A percentile compares a stretch with the other conserved stretches of the same genome.
These are phyloP conservation scores for Tenthredo notha DNA, from an alignment of 2,888 invertebrate species.

Conservation along the genomic window DNA sequence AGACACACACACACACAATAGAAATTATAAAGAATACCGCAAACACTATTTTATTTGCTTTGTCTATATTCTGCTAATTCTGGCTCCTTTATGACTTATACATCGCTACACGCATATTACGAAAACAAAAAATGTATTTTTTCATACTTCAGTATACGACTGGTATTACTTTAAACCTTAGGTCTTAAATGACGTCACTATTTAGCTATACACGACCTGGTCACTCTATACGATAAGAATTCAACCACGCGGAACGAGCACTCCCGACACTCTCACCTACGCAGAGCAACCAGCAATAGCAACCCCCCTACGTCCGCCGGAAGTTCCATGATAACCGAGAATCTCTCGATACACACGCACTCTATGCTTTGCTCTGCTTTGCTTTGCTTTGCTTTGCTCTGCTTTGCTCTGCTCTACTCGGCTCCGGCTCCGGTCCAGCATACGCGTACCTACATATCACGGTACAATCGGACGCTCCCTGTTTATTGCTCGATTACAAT, in stretches of 20 bases:
- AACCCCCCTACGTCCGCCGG: slow-evolving; percentile 77
- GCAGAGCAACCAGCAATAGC: slow-evolving; percentile 63
- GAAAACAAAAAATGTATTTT: neutral
- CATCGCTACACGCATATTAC: neutral
- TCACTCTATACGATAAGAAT: slow-evolving; percentile 43
- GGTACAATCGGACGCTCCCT: slow-evolving; percentile 42
- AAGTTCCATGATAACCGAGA: slow-evolving; percentile 77
- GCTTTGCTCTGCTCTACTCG: slow-evolving; percentile 55
- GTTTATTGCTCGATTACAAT: slow-evolving; percentile 39
- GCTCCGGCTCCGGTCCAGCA: slow-evolving; percentile 19
- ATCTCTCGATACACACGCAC: slow-evolving; percentile 68
- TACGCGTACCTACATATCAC: slow-evolving; percentile 39
- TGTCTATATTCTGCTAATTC: neutral
- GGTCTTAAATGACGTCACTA: neutral
- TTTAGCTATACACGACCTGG: slow-evolving; percentile 29
- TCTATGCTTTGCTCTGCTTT: neutral
- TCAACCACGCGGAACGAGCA: slow-evolving; percentile 26
- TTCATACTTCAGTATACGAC: neutral
- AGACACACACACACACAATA: neutral
- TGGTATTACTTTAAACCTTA: neutral
- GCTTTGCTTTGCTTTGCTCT: slow-evolving; percentile 52
- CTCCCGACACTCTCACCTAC: slow-evolving; percentile 71
- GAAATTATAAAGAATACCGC: neutral
- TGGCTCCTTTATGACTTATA: neutral
- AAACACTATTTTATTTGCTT: neutral